Conservation (phyloP, 2,797 vertebrate genomes). For the Halcyon chelicuti region DNA sequence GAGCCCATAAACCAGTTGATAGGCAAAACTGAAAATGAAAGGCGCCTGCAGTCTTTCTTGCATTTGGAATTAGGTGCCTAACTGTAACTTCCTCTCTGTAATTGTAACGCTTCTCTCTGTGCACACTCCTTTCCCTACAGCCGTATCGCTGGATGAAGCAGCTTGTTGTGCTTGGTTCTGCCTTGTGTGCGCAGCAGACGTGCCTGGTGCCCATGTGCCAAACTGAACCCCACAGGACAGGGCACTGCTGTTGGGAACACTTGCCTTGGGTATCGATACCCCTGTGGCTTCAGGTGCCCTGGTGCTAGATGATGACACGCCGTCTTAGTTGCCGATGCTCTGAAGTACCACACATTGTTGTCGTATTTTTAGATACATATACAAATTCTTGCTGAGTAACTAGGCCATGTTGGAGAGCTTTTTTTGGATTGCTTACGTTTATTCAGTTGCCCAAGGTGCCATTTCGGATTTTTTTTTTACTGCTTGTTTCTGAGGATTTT, state of each 20-base stretch:
- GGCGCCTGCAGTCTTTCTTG: neutral
- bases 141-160: neutral
- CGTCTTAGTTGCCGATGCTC: neutral
- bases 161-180: neutral
- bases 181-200: neutral
- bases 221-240: rapidly evolving
- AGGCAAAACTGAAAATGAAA: neutral
- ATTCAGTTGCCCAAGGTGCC: neutral
- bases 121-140: neutral
- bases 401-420: neutral
- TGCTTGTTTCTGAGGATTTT: neutral
- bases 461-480: slow-evolving; percentile 13
- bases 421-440: neutral
- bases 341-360: neutral
- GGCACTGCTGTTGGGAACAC: neutral
- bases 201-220: rapidly evolving
- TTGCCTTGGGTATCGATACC: neutral
- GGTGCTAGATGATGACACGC: neutral
- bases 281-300: rapidly evolving
- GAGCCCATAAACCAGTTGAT: neutral
- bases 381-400: neutral
- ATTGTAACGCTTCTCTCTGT: rapidly evolving
- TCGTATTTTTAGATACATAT: neutral
- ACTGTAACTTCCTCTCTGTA: neutral
- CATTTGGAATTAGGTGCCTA: neutral